phyloP scores from a whole-genome alignment of 2,888 invertebrate genomes.

The Nematopogon swammerdamellus region DNA sequence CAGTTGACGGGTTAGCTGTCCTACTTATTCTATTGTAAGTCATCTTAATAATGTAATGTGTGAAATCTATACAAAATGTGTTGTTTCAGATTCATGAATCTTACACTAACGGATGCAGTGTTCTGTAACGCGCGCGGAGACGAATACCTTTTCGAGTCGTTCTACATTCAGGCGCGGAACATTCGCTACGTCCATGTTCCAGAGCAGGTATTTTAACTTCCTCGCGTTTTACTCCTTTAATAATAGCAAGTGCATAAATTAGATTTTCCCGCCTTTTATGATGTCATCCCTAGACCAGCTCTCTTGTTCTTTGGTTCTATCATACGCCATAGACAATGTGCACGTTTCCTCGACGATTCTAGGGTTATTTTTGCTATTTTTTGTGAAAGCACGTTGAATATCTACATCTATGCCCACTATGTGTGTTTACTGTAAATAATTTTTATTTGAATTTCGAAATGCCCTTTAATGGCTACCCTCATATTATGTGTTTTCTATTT shows the following conservation, averaged over 20 bases:
- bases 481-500: too few species aligned
- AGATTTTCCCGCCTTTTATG: constrained; percentile 5
- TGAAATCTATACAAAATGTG: constrained; percentile 1
- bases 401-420: too few species aligned
- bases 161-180: constrained; percentile 62
- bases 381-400: too few species aligned
- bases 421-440: too few species aligned
- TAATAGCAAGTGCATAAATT: background rate
- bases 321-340: too few species aligned
- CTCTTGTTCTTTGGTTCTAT: constrained; percentile 6
- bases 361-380: too few species aligned
- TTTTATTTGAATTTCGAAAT: too few species aligned
- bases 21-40: constrained; percentile 3
- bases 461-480: too few species aligned
- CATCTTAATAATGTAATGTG: too few species aligned
- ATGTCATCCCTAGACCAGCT: constrained; percentile 1
- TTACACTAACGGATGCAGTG: constrained; percentile 59
- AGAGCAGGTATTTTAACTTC: constrained; percentile 47
- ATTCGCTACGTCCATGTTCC: constrained; percentile 69
- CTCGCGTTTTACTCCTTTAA: background rate
- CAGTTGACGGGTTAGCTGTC: constrained; percentile 60
- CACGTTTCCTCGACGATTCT: too few species aligned
- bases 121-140: constrained; percentile 62
- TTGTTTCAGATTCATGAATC: constrained; percentile 61
- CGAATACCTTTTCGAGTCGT: constrained; percentile 56